Percentiles rank a stretch among this genome's conserved stretches.
These are phyloP conservation scores for Carcina quercana DNA, from an alignment of 2,888 invertebrate genomes.

Conservation along the genomic window DNA sequence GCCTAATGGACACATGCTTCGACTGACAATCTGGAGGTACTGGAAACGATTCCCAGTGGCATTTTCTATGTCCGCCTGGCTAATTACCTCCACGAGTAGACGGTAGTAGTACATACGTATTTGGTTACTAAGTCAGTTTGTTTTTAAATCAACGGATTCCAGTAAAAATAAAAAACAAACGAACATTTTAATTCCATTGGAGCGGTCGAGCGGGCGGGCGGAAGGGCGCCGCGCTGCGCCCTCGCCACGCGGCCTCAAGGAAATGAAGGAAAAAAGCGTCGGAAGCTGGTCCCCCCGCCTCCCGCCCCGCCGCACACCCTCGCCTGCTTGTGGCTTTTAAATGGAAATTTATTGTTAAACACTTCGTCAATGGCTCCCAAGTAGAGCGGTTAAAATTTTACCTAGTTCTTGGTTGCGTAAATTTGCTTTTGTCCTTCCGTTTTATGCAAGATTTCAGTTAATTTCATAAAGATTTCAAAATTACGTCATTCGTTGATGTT, in stretches of 20 bases:
- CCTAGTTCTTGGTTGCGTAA: constrained; percentile 40
- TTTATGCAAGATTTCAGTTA: no score
- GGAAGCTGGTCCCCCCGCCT: constrained; percentile 49
- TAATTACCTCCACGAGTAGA: no score
- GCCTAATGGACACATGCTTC: no score
- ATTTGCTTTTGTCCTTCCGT: no score
- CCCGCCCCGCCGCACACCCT: constrained; percentile 21
- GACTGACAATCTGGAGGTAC: no score
- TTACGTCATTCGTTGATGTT: neutral
- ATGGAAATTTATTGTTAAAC: constrained; percentile 74
- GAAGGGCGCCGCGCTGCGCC: constrained; percentile 49
- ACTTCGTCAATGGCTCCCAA: constrained; percentile 61
- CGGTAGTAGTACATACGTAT: no score
- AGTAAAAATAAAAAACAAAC: constrained; percentile 27
- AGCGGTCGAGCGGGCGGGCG: constrained; percentile 21
- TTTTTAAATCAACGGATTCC: no score
- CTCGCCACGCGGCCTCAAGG: constrained; percentile 63
- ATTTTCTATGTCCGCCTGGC: no score
- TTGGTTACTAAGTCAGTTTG: no score
- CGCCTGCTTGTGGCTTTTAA: constrained; percentile 65
- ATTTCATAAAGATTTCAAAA: no score
- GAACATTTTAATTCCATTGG: constrained; percentile 56
- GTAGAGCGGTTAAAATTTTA: constrained; percentile 49
- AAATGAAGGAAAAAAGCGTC: constrained; percentile 73
- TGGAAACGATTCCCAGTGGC: no score